Percentiles rank a stretch among this genome's conserved stretches.
Evolutionary conservation across 1,140 invertebrate genomes (phyloP).

Genomic region (Tigriopus japonicus): DNA sequence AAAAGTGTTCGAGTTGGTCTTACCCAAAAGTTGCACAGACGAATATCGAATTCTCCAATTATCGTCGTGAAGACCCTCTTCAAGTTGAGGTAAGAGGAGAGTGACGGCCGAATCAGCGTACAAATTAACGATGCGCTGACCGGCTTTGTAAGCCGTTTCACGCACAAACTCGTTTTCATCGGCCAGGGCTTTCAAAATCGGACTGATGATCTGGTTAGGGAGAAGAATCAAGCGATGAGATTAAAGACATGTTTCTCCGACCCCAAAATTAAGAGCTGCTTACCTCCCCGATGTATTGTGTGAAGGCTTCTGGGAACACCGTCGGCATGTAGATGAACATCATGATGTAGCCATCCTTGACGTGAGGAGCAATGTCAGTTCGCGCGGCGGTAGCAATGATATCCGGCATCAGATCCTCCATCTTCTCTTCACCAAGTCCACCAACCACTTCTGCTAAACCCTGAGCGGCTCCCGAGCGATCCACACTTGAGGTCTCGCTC

Average conservation of each 20-base stretch:
- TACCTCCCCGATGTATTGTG: slow-evolving; percentile 87
- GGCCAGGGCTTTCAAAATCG: slow-evolving; percentile 81
- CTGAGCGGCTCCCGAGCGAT: slow-evolving; percentile 92
- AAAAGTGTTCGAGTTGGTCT: background rate
- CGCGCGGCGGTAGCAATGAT: slow-evolving; percentile 88
- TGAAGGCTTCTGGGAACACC: slow-evolving; percentile 86
- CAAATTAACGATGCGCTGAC: slow-evolving; percentile 86
- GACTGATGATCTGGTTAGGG: slow-evolving; percentile 47
- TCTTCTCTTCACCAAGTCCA: slow-evolving; percentile 78
- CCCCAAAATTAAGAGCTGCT: background rate
- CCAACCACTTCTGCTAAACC: slow-evolving; percentile 83
- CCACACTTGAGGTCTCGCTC: slow-evolving; percentile 82
- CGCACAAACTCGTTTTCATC: slow-evolving; percentile 98
- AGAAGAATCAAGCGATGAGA: background rate
- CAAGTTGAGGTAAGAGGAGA: slow-evolving; percentile 77
- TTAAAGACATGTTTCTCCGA: background rate
- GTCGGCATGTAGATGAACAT: slow-evolving; percentile 99
- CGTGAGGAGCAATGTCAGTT: slow-evolving; percentile 84
- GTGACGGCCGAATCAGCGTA: slow-evolving; percentile 92
- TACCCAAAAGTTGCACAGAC: slow-evolving; percentile 67
- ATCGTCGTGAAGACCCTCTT: slow-evolving; percentile 81
- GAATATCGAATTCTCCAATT: slow-evolving; percentile 96
- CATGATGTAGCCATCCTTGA: slow-evolving; percentile 99
- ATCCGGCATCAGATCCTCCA: slow-evolving; percentile 94
- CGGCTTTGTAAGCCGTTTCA: slow-evolving; percentile 87